Evolutionary conservation across 2,797 vertebrate species (phyloP), one percentile per base, ranked within the genome.

Genomic region (Malacoctenus gilli): DNA sequence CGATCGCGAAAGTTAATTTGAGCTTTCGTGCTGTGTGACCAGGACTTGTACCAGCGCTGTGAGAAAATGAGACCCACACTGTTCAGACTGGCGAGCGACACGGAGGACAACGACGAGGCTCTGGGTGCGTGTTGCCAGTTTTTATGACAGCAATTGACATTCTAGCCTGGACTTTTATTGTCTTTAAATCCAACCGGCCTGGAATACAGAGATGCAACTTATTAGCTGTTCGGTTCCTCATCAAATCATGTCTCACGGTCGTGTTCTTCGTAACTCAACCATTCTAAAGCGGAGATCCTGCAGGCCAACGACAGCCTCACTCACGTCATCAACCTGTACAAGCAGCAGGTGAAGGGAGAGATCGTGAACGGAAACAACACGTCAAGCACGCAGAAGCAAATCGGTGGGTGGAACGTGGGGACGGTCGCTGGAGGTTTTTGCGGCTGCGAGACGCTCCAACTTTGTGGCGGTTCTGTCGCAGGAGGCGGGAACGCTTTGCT

Each of bases 221-320:
- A n/a, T n/a, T n/a, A n/a, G n/a, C 10, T 32, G 10, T 32, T 4
- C 1, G 11, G 9, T n/a, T n/a, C n/a, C n/a, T n/a, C n/a, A n/a
- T n/a, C n/a, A n/a, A n/a, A n/a, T n/a, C n/a, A 32, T 38, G 37
- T 39, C 1, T 19, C 16, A 28, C 25, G 6, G 5, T 28, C 4
- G n/a, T n/a, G n/a, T n/a, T n/a, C n/a, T n/a, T n/a, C n/a, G n/a
- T n/a, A n/a, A n/a, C n/a, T n/a, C n/a, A n/a, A n/a, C n/a, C n/a
- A n/a, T n/a, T 66, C 30, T 35, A n/a, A 62, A 99, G 96, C 96
- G 5, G 96, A 99, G 89, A 99, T 99, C 85, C 90, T 99, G 75
- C 96, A 98, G 87, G 96, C 95, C 72, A 99, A 98, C 6, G 97
- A 99, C 92, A 97, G 91, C 87, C 91, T 98, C 80, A 98, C 97